Conservation (phyloP, 2,888 invertebrate genomes). For the Encarsia formosa region DNA sequence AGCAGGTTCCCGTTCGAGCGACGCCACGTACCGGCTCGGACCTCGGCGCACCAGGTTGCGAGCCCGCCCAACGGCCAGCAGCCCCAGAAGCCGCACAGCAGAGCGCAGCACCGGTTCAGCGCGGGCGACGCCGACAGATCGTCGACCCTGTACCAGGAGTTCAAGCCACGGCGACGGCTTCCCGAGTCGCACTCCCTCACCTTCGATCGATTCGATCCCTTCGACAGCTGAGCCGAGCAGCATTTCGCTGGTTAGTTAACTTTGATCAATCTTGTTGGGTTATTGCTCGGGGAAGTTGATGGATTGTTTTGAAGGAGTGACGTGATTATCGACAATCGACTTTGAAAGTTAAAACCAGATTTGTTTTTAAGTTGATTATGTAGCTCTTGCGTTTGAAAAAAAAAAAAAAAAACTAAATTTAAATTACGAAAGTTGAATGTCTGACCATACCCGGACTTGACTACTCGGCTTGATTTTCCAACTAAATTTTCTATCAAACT, state of each 20-base stretch:
- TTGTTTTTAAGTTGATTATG: no score
- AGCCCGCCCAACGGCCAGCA: no score
- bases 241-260: slow-evolving; percentile 12
- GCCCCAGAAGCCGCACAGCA: slow-evolving; percentile 1
- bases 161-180: slow-evolving; percentile 56
- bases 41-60: no score
- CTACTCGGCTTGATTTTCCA: no score
- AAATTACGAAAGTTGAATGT: background rate
- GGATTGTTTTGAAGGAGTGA: no score
- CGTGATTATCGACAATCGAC: no score
- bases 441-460: background rate
- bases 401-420: no score
- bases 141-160: slow-evolving; percentile 53
- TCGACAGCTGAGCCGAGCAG: slow-evolving; percentile 49
- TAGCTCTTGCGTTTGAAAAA: no score
- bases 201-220: slow-evolving; percentile 52
- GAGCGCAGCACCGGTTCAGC: slow-evolving; percentile 58
- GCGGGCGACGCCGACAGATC: slow-evolving; percentile 66
- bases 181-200: slow-evolving; percentile 66
- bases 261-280: background rate
- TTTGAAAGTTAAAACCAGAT: no score
- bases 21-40: slow-evolving; percentile 2
- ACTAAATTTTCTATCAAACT: no score
- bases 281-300: no score
- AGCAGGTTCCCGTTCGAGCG: slow-evolving; percentile 21